Evolutionary conservation across 2,113 vertebrate genomes (phyloP).

Genomic region (Misgurnus anguillicaudatus): DNA sequence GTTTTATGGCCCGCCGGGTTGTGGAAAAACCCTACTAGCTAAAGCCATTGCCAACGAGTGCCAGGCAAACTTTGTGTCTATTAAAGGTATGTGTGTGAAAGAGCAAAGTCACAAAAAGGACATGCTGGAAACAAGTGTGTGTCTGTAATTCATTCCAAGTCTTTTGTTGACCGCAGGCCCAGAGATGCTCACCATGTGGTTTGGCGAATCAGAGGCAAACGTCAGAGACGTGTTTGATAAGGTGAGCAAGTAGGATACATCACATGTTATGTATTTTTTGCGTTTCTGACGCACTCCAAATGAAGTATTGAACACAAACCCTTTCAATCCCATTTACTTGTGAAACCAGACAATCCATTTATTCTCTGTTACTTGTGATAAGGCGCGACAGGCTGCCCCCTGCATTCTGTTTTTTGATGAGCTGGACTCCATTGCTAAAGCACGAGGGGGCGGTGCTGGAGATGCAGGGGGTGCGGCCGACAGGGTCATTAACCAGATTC

Average conservation of each 20-base stretch:
- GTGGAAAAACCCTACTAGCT: constrained; percentile 64
- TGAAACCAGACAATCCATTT: too few species aligned
- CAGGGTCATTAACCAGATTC: constrained; percentile 65
- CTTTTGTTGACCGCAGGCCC: constrained; percentile 60
- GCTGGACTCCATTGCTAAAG: constrained; percentile 66
- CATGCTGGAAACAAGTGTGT: not conserved
- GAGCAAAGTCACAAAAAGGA: not conserved
- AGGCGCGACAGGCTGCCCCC: constrained; percentile 64
- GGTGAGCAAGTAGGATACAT: constrained; percentile 42
- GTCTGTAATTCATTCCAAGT: not conserved
- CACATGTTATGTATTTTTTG: not conserved
- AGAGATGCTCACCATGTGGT: constrained; percentile 67
- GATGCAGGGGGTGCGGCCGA: constrained; percentile 62
- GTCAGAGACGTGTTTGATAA: constrained; percentile 65
- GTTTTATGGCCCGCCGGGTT: constrained; percentile 65
- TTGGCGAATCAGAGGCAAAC: constrained; percentile 66
- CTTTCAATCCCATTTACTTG: too few species aligned
- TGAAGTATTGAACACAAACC: too few species aligned
- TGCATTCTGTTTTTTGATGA: constrained; percentile 66
- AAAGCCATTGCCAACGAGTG: constrained; percentile 67
- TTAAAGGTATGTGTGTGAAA: constrained; percentile 50
- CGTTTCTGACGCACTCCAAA: too few species aligned
- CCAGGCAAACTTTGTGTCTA: constrained; percentile 67
- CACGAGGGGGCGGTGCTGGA: constrained; percentile 59
- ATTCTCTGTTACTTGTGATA: not conserved